Conservation (phyloP, 2,113 vertebrate genomes). For the Rhinichthys klamathensis region DNA sequence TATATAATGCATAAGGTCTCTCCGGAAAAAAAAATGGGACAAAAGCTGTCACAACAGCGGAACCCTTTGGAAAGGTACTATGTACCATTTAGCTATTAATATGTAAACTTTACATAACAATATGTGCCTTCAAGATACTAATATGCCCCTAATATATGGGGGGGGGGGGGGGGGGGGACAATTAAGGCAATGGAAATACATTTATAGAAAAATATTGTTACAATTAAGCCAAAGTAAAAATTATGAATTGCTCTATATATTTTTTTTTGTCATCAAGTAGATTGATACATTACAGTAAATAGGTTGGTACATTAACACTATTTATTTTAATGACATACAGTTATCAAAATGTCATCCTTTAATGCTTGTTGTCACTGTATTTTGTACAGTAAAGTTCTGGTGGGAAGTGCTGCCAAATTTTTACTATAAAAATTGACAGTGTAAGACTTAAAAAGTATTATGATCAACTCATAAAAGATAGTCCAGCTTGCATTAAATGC, state of each 20-base stretch:
- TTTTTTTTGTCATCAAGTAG: too few species aligned
- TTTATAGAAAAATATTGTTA: background rate
- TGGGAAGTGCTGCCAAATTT: background rate
- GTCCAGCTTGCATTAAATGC: background rate
- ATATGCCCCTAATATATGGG: background rate
- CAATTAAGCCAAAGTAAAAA: background rate
- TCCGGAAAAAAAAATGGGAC: background rate
- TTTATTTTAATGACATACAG: background rate
- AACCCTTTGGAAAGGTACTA: background rate
- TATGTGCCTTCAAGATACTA: background rate
- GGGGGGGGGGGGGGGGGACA: too few species aligned
- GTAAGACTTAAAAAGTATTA: background rate
- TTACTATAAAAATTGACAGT: background rate
- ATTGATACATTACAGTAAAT: background rate
- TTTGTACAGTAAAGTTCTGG: background rate
- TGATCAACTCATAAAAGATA: background rate
- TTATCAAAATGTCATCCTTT: background rate
- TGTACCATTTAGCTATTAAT: background rate
- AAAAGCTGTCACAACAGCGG: background rate
- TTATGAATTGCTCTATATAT: background rate
- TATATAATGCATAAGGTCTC: background rate
- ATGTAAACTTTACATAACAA: background rate
- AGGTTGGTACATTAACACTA: background rate
- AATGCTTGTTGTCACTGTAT: background rate
- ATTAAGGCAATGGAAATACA: too few species aligned